A percentile compares a stretch with the other conserved stretches of the same genome.
phyloP scores from a whole-genome alignment of 2,113 vertebrate genomes.

The Lepidothrix coronata region DNA sequence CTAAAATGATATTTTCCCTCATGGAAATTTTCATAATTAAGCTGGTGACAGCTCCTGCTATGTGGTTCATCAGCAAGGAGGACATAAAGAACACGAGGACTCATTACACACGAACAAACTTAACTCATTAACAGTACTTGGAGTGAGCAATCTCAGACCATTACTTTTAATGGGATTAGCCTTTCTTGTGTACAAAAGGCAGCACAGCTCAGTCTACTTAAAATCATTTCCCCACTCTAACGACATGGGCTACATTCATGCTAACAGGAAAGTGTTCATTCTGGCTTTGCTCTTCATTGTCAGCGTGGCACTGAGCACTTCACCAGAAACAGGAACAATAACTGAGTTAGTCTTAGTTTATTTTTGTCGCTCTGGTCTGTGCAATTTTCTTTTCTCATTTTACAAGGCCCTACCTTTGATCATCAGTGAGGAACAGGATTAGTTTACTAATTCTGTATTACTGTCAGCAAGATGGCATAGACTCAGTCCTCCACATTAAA shows the following conservation, averaged over 20 bases:
- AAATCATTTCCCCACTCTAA: slow-evolving; percentile 52
- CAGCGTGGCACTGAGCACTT: neutral
- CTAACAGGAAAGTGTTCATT: slow-evolving; percentile 19
- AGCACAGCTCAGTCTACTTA: slow-evolving; percentile 31
- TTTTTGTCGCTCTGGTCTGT: neutral
- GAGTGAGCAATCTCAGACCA: slow-evolving; percentile 52
- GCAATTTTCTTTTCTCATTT: slow-evolving; percentile 36
- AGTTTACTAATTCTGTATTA: slow-evolving; percentile 22
- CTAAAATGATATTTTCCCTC: slow-evolving; percentile 38
- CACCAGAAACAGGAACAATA: neutral
- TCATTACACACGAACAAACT: slow-evolving; percentile 61
- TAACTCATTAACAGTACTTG: slow-evolving; percentile 59
- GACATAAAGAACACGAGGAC: slow-evolving; percentile 43
- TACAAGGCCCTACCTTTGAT: slow-evolving; percentile 40
- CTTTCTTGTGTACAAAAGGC: slow-evolving; percentile 56
- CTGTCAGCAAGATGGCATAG: slow-evolving; percentile 14
- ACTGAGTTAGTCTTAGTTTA: slow-evolving; percentile 11
- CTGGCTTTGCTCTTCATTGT: slow-evolving; percentile 36
- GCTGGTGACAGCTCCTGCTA: slow-evolving; percentile 27
- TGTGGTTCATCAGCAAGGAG: slow-evolving; percentile 20
- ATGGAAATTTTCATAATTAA: slow-evolving; percentile 52
- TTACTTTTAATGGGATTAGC: slow-evolving; percentile 65
- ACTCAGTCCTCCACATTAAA: neutral
- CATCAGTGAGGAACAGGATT: slow-evolving; percentile 27
- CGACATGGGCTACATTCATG: slow-evolving; percentile 19